Base-by-base conservation (phyloP, 37 sponge, comb jelly and placozoan genomes). In the Amphimedon queenslandica region DNA sequence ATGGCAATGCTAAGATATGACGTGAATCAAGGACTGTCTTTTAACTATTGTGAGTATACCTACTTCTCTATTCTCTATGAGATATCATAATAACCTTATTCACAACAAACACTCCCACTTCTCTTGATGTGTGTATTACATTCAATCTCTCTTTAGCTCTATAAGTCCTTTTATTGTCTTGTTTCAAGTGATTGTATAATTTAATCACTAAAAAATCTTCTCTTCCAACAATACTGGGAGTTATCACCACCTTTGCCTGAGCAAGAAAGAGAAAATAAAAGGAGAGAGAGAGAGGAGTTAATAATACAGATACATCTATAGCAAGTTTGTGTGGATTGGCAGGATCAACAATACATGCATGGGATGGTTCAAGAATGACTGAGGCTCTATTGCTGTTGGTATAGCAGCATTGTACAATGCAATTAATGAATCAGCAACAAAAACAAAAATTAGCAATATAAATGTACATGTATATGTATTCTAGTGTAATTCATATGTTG, bases 351-450 rank as follows among this genome's bases (percentile, higher is more conserved):
- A 92, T 78, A 24, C 81, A 81, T 18, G 93, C n/a, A n/a, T n/a
- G 93, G 63, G 58, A 92, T 1, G 93, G 93, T 37, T 92, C 93
- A 4, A 92, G 61, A 40, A 92, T 87, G 29, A 87, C 21, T 1
- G 38, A 13, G 2, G 64, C 60, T 23, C 93, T 65, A 3, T 23
- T 0, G 38, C 81, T 83, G 38, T 69, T 36, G 13, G 79, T 80
- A n/a, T 80, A 63, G 93, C 93, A 34, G 93, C 80, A 71, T 85
- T 87, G n/a, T 74, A 82, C 93, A 92, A 87, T 5, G 93, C 88
- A 38, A 92, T 83, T 43, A 92, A 71, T 40, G 87, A 57, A 31
- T 92, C 93, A 11, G 83, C 84, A 2, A 92, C 88, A 87, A 55
- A 5, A 20, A 37, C 18, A 13, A 40, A 18, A 40, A 27, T 41